Percentiles rank a stretch among this genome's conserved stretches.
Conservation (phyloP, 23 tunicate genomes). For the Ciona savignyi region DNA sequence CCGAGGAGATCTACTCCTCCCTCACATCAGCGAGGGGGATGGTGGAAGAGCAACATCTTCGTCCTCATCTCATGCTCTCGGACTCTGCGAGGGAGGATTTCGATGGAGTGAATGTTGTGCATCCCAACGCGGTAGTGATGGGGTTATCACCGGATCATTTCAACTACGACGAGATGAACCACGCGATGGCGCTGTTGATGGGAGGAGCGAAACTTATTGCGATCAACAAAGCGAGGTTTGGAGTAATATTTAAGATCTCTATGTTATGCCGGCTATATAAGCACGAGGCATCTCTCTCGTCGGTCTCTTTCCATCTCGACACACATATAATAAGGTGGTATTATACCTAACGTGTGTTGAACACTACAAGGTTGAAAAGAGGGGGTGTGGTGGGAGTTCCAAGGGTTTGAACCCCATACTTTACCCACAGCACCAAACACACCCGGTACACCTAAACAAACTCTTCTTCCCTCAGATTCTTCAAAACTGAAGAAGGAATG, state of each 20-base stretch:
- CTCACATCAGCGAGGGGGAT: conserved; percentile 35
- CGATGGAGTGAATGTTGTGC: conserved; percentile 21
- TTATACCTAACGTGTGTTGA: too few relatives aligned
- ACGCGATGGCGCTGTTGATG: conserved; percentile 40
- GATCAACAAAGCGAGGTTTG: conserved; percentile 77
- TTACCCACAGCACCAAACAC: too few relatives aligned
- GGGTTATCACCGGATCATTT: conserved; percentile 68
- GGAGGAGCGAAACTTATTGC: conserved; percentile 65
- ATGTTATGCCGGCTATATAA: too few relatives aligned
- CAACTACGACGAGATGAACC: conserved; percentile 41
- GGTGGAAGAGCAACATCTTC: neutral
- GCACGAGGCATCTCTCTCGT: too few relatives aligned
- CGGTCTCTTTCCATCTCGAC: too few relatives aligned
- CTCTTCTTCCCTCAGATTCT: conserved; percentile 62
- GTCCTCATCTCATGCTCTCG: conserved; percentile 60
- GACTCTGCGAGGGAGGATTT: conserved; percentile 76
- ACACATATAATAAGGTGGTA: too few relatives aligned
- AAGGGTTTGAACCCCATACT: too few relatives aligned
- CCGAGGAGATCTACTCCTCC: conserved; percentile 54
- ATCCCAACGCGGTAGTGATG: conserved; percentile 70
- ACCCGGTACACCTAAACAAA: too few relatives aligned
- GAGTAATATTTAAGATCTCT: too few relatives aligned
- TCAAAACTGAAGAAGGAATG: conserved; percentile 28
- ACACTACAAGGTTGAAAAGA: too few relatives aligned
- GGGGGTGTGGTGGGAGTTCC: too few relatives aligned